Base-by-base conservation (phyloP, 2,113 vertebrate genomes). In the Syngnathus floridae region DNA sequence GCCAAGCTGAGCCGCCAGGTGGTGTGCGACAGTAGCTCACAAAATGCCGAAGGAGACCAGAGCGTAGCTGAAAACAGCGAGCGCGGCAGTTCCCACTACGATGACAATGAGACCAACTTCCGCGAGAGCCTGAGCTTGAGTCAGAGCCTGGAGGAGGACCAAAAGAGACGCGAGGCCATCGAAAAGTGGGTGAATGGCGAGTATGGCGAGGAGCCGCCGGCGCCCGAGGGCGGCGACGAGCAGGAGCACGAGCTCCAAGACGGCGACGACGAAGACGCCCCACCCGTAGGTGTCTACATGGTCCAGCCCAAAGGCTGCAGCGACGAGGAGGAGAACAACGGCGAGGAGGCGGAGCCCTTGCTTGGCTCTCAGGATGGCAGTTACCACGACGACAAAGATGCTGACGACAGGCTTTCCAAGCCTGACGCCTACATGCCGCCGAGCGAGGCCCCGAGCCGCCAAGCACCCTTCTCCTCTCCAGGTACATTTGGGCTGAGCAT, bases 1-100 rank as follows among this genome's bases (percentile, higher is more conserved):
- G 96, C 96, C 93, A 99, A 99, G 93, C 92, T 99, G 85, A 98
- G 96, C 90, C 95, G 96, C 79, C 97, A 99, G 89, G 96, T 99
- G 72, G 94, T 96, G 79, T 95, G 93, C 2, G 95, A 98, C 84
- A 90, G 91, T 77, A 92, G 88, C 70, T 91, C 93, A 26, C 92
- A 94, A 74, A 92, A 92, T 58, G 92, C 88, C 0, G 93, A 92
- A 35, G 90, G 86, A 0, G 95, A 96, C 80, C 89, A 87, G 35
- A 89, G 91, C 22, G 88, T 90, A 64, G 75, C 89, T 10, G 93
- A 93, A 62, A 89, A 88, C 86, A 84, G 89, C 43, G 90, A 92
- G 85, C 92, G 91, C 70, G 93, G 93, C 75, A 92, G 91, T 1
- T 88, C 90, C 64, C 90, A 88, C 88, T 91, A 90, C 0, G 92